Evolutionary conservation across 2,113 vertebrate species (phyloP), one percentile per base, ranked within the genome.

Genomic region (Gobius niger): DNA sequence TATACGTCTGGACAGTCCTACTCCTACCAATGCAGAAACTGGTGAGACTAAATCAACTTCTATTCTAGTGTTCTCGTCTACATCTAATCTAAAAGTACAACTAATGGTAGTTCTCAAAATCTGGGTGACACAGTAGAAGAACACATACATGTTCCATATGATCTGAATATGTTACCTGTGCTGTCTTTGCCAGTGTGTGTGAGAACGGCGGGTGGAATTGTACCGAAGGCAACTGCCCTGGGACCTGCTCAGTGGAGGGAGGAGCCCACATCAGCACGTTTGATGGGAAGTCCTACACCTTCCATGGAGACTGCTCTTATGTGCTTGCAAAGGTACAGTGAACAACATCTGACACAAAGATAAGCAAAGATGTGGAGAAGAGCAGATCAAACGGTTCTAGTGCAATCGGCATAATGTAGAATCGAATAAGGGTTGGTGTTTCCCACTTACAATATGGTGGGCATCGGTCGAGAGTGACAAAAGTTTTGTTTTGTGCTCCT

Each of bases 191-290:
- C 84, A 97, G 95, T 61, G 77, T 83, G 2, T 97, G 95, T 68
- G 41, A 70, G 7, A 85, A 85, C 16, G 94, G 95, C 2, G 78
- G 85, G 67, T 97, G 95, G 96, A 77, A 0, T 0, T 97, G 96
- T 47, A 61, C 18, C 1, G 85, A 95, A 12, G 73, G 73, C 3
- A 77, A 92, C 65, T 96, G 95, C 80, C 88, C 92, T 63, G 93
- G 88, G 53, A 85, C 63, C 7, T 95, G 95, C 80, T 94, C 95
- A 0, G 76, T 98, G 44, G 87, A 89, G 57, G 98, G 98, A 13
- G 96, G 95, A 9, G 88, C 95, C 1, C 96, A 99, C 60, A 80
- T 99, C 67, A 91, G 89, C 80, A 95, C 97, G 0, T 98, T 91
- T 0, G 97, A 99, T 54, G 90, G 90, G 57, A 95, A 93, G 18